Evolutionary conservation across 2,888 invertebrate genomes (phyloP).

Genomic region (Kuschelorhynchus macadamiae): DNA sequence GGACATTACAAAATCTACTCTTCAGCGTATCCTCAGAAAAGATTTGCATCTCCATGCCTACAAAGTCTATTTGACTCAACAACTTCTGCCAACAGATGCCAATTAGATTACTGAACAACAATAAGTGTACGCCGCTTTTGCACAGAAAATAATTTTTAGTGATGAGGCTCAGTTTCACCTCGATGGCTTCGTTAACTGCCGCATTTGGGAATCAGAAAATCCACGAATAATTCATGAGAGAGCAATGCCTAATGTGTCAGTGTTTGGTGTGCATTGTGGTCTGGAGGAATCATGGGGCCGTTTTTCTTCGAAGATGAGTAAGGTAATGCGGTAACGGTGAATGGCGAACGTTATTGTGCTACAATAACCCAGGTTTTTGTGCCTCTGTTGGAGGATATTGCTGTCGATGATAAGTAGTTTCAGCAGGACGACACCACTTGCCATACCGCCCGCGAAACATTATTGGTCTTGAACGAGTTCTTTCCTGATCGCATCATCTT

Average conservation of each 20-base stretch:
- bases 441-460: no score
- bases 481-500: background rate
- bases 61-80: background rate
- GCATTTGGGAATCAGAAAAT: background rate
- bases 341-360: constrained; percentile 1
- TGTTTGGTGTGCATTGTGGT: constrained; percentile 2
- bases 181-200: background rate
- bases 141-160: background rate
- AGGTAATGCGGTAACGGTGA: constrained; percentile 1
- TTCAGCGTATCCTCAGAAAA: background rate
- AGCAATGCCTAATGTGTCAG: background rate
- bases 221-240: background rate
- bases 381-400: background rate
- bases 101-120: no score
- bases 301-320: background rate
- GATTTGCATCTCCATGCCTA: constrained; percentile 1
- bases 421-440: background rate
- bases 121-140: no score
- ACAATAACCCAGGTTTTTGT: background rate
- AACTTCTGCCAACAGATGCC: no score
- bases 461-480: no score
- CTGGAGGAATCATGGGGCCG: background rate
- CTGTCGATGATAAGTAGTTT: constrained; percentile 1
- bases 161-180: background rate
- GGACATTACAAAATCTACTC: background rate